Percentiles rank a stretch among this genome's conserved stretches.
These are phyloP conservation scores for Prionailurus bengalensis DNA, from an alignment of 2,113 vertebrate species.

Conservation along the genomic window DNA sequence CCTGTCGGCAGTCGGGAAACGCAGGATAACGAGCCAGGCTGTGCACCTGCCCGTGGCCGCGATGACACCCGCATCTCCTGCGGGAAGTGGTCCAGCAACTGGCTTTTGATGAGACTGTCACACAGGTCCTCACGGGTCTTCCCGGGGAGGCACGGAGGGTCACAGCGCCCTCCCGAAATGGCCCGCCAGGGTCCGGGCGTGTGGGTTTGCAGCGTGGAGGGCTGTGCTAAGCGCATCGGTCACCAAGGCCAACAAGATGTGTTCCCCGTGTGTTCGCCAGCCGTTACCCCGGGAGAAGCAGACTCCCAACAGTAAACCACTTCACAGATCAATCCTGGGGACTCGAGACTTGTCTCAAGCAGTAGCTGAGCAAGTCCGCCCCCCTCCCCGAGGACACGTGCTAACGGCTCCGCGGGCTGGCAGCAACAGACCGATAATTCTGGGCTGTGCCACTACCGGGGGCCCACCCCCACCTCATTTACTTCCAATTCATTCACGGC, in stretches of 20 bases:
- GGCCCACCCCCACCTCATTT: conserved; percentile 48
- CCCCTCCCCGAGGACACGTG: neutral
- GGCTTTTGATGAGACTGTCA: neutral
- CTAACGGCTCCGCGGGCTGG: neutral
- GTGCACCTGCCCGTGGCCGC: neutral
- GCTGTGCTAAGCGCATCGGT: fast-evolving
- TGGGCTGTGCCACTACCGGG: neutral
- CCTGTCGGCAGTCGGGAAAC: neutral
- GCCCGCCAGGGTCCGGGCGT: fast-evolving
- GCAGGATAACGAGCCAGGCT: neutral
- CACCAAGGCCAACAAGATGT: neutral
- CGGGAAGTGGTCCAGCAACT: neutral
- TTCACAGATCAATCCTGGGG: neutral
- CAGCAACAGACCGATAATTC: neutral
- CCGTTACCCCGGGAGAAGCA: fast-evolving
- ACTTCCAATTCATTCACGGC: neutral
- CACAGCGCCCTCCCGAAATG: neutral
- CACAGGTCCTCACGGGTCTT: neutral
- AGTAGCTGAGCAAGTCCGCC: neutral
- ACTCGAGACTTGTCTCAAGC: neutral
- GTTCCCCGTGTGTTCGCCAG: neutral
- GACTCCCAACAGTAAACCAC: neutral
- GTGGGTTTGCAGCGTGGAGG: fast-evolving
- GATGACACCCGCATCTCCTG: fast-evolving
- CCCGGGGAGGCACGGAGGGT: neutral